phyloP scores from a whole-genome alignment of 2,113 vertebrate genomes.

The Progne subis region DNA sequence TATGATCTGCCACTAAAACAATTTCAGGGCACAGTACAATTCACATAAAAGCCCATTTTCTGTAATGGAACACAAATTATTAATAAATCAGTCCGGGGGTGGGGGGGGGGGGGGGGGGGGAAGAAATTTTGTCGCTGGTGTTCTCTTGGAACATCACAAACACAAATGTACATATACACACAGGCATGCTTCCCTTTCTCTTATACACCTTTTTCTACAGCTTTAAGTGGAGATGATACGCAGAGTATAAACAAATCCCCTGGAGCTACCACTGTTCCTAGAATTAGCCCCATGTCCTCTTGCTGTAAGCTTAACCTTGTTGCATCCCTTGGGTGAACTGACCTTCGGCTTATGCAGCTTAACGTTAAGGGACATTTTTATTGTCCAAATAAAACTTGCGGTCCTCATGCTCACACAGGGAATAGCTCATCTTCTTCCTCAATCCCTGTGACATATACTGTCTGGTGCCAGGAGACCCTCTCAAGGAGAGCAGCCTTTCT shows the following conservation, averaged over 20 bases:
- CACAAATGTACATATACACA: background rate
- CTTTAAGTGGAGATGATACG: background rate
- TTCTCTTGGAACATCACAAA: background rate
- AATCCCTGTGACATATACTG: background rate
- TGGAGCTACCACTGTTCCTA: background rate
- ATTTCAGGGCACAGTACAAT: slow-evolving; percentile 60
- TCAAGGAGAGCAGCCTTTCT: background rate
- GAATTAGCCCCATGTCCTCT: background rate
- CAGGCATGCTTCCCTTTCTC: background rate
- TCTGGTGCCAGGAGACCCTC: background rate
- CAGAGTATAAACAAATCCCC: background rate
- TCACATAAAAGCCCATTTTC: slow-evolving; percentile 51
- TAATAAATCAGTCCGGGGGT: slow-evolving; percentile 61
- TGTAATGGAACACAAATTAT: slow-evolving; percentile 63
- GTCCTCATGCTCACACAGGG: background rate
- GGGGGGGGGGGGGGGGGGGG: background rate
- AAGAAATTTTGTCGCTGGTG: background rate
- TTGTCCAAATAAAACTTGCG: background rate
- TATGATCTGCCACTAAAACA: slow-evolving; percentile 54
- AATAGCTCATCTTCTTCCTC: background rate
- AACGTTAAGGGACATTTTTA: background rate
- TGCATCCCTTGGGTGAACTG: background rate
- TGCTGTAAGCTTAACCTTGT: background rate
- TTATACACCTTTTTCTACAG: background rate
- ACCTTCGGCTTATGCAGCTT: background rate